These are phyloP conservation scores for Diglossa cyanea DNA, from an alignment of 2,797 vertebrate genomes.

Conservation along the genomic window DNA sequence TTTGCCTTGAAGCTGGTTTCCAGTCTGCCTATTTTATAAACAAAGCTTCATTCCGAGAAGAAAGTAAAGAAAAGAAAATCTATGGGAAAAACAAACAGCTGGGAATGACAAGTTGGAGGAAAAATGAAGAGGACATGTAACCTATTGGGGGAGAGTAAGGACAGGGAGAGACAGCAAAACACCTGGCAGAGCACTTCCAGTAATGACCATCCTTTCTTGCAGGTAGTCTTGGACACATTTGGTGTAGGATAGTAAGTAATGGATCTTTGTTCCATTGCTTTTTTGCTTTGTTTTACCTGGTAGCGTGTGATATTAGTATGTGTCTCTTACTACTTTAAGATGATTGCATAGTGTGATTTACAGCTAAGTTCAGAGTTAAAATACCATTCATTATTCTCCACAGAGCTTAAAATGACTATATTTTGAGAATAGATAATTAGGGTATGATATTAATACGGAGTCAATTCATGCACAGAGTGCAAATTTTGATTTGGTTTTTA, in stretches of 20 bases:
- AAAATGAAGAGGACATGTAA: rapidly evolving
- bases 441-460: not conserved
- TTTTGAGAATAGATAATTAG: not conserved
- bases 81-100: not conserved
- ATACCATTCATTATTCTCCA: not conserved
- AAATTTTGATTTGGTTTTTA: constrained; percentile 4
- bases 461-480: not conserved
- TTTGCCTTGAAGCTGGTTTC: not conserved
- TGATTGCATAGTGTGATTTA: not conserved
- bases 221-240: not conserved
- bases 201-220: not conserved
- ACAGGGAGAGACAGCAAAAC: not conserved
- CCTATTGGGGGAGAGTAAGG: not conserved
- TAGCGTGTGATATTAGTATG: not conserved
- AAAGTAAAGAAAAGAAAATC: not conserved
- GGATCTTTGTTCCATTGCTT: not conserved
- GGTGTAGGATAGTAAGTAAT: not conserved
- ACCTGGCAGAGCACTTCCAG: not conserved
- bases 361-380: not conserved
- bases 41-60: not conserved
- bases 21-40: not conserved
- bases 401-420: not conserved
- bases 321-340: not conserved
- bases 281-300: not conserved
- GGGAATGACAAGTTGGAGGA: not conserved